Conservation (phyloP, 2,797 vertebrate species). For the Dromococcyx pavoninus region DNA sequence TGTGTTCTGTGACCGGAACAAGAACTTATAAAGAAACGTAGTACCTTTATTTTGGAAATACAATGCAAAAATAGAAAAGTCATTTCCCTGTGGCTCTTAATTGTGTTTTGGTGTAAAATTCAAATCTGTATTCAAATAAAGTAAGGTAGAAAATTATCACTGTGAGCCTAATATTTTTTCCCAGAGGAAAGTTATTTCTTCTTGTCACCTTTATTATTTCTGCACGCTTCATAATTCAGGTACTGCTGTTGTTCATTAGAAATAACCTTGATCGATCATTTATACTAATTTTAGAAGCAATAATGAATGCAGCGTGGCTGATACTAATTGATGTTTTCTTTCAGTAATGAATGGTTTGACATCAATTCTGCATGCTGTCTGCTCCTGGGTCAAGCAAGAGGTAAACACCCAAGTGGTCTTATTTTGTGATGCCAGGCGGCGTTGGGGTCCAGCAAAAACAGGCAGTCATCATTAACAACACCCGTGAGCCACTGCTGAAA, state of each 20-base stretch:
- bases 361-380: not conserved
- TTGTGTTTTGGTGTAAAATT: not conserved
- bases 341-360: not conserved
- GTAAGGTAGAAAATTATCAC: not conserved
- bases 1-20: not conserved
- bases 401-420: not conserved
- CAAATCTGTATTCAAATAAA: not conserved
- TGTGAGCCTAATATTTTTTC: not conserved
- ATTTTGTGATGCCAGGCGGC: not conserved
- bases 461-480: rapidly evolving
- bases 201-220: not conserved
- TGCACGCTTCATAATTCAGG: not conserved
- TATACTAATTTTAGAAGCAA: constrained; percentile 26
- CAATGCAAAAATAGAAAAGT: not conserved
- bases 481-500: not conserved
- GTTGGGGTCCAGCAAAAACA: not conserved
- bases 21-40: not conserved
- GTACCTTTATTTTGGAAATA: not conserved
- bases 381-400: not conserved
- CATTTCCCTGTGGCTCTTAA: not conserved
- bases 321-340: not conserved
- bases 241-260: not conserved
- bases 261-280: constrained; percentile 22
- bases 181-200: not conserved
- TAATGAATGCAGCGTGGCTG: not conserved